Evolutionary conservation across 2,888 invertebrate species (phyloP), one percentile per base, ranked within the genome.

Genomic region (Notodromas monacha): DNA sequence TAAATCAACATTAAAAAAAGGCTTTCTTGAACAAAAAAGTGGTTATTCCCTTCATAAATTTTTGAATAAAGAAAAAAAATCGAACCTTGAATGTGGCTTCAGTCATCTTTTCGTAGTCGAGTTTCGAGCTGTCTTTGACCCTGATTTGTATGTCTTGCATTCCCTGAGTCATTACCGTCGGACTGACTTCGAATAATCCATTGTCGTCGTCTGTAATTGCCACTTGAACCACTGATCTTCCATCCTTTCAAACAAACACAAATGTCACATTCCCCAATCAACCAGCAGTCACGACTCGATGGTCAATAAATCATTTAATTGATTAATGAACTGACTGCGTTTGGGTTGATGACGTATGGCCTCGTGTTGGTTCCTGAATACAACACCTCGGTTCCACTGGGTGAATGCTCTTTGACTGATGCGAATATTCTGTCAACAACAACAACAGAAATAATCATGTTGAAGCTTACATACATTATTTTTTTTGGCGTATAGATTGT

Each of bases 111-210:
- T 89, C 86, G 43, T 67, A 86, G 50, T 86, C 81, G 38, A 86
- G 57, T 40, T 70, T 53, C 1, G 58, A 54, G 36, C 70, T 68
- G 46, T 81, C 70, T 35, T 72, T 63, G 14, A 86, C 74, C 44
- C 64, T 63, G 36, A 89, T 63, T 31, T 68, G 58, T 44, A 81
- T 81, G 39, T 63, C 65, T 2, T 67, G 61, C 36, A 62, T 61
- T 34, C 69, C 61, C 45, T 74, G 70, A 1, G 69, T 69, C 8
- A 43, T 44, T 2, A 73, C 69, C 16, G 64, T 63, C 1, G 84
- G 84, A 4, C 62, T 58, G 33, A 86, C 65, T 47, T 77, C 76
- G 44, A 86, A 86, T 3, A 74, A 74, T 16, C 68, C 73, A n/a
- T n/a, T n/a, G 45, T 73, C 73, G 34, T 67, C 68, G 10, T 63